Evolutionary conservation across 2,113 vertebrate species (phyloP), one percentile per base, ranked within the genome.

Genomic region (Aspidoscelis tigris): DNA sequence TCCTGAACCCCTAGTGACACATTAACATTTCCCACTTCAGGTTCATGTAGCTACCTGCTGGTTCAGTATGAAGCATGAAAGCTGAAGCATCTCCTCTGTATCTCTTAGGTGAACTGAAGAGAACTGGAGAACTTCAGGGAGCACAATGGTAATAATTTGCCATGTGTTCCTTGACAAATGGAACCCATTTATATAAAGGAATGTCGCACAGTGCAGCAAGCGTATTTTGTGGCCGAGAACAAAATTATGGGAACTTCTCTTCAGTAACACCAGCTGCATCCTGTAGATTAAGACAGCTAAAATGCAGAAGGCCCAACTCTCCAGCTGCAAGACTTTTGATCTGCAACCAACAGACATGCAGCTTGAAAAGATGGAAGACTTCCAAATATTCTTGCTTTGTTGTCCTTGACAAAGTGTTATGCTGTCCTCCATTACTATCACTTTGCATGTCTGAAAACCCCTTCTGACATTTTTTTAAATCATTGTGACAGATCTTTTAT

Each of bases 61-160:
- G 26, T n/a, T 50, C 53, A 71, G 26, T 64, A n/a, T 66, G 3
- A 7, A 73, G 26, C 75, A 84, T 84, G 18, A 84, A 84, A 70
- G 66, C 8, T 1, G 71, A 11, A 41, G 22, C 24, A 24, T 20
- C 6, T 7, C 44, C 73, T 76, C 44, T 78, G 33, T 47, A 39
- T 20, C 61, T 71, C 39, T 61, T 24, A 41, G 66, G 26, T 33
- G 61, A 78, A 69, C 77, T 47, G 50, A 70, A 39, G 55, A 78
- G 65, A 1, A 50, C 6, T 12, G 75, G 41, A 26, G 55, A 16
- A 65, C 39, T 71, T 43, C 9, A 4, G 10, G 24, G 53, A 3
- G 14, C 20, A 33, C 12, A 33, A 26, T 14, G n/a, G 44, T 39
- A 68, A 14, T 2, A 39, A 68, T 26, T 18, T 43, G 16, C 39